phyloP scores from a whole-genome alignment of 2,797 vertebrate species.

The Scyliorhinus canicula region DNA sequence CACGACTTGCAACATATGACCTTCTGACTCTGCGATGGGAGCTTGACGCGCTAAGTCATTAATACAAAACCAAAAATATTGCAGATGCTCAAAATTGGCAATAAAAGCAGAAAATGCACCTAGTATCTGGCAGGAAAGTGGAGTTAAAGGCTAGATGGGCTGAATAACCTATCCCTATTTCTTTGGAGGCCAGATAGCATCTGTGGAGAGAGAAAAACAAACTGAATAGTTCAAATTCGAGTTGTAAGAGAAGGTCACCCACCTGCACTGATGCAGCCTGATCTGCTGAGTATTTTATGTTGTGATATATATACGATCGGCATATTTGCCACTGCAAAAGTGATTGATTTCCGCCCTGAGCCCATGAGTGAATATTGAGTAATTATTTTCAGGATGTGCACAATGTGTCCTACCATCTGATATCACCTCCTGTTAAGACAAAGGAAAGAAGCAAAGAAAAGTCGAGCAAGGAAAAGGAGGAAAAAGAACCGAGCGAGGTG shows the following conservation, averaged over 20 bases:
- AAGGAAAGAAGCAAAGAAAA: constrained; percentile 95
- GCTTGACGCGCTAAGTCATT: neutral
- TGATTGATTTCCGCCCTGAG: neutral
- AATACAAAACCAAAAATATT: too few species aligned
- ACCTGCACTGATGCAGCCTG: neutral
- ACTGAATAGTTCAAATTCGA: too few species aligned
- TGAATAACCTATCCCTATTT: too few species aligned
- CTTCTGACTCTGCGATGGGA: neutral
- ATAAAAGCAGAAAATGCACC: too few species aligned
- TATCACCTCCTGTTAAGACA: constrained; percentile 81
- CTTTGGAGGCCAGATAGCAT: too few species aligned
- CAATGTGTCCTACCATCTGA: constrained; percentile 85
- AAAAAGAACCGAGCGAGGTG: constrained; percentile 87
- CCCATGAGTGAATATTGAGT: constrained; percentile 33
- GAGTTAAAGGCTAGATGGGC: too few species aligned
- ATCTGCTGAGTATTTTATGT: neutral
- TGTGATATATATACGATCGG: neutral
- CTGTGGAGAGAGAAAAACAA: too few species aligned
- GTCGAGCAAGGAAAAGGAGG: constrained; percentile 87
- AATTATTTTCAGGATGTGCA: constrained; percentile 72
- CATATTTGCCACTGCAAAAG: neutral
- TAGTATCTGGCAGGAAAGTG: too few species aligned
- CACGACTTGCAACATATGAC: neutral
- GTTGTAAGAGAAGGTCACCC: too few species aligned
- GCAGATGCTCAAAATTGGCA: too few species aligned